Evolutionary conservation across 2,888 invertebrate genomes (phyloP), one percentile per base, ranked within the genome.

Genomic region (Thymelicus sylvestris): DNA sequence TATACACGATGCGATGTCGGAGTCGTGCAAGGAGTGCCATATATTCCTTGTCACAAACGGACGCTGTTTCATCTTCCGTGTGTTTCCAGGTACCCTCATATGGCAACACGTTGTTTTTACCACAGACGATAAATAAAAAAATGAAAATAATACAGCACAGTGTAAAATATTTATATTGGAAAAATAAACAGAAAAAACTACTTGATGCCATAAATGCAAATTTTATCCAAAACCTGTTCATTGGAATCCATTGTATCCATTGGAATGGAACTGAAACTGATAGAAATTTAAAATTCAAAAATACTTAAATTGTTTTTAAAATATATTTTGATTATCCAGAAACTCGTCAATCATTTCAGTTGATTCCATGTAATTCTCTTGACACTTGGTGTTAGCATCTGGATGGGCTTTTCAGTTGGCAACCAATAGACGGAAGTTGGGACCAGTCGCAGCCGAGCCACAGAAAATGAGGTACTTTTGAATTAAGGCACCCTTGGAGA

Each of bases 341-440:
- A 5, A 10, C 15, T 52, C 55, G 19, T 65, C 73, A 73, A 67
- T 73, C 70, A 74, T 70, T 73, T 68, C 76, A 73, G 76, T 77
- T 67, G 71, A 67, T 78, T 83, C 83, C 81, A 77, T 73, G 74
- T 73, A 75, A 77, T 77, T 72, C 83, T 77, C 74, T 79, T 71
- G 83, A 85, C 83, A 80, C 78, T 84, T 79, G 83, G 79, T 85
- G 89, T 87, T 92, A 93, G 90, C 89, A 85, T 86, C 88, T 87
- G 85, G 85, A 90, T 93, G 93, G 93, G 88, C 93, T 93, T 93
- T 93, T 93, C 93, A 93, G 93, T 91, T 92, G 91, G 89, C 82
- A 87, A 83, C 79, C 81, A 82, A 72, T 74, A 79, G 81, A 84
- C 78, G 89, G 87, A 85, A 62, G 72, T 68, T 47, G 24, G 71